Evolutionary conservation across 2,797 vertebrate species (phyloP).

Genomic region (Meda fulgida): DNA sequence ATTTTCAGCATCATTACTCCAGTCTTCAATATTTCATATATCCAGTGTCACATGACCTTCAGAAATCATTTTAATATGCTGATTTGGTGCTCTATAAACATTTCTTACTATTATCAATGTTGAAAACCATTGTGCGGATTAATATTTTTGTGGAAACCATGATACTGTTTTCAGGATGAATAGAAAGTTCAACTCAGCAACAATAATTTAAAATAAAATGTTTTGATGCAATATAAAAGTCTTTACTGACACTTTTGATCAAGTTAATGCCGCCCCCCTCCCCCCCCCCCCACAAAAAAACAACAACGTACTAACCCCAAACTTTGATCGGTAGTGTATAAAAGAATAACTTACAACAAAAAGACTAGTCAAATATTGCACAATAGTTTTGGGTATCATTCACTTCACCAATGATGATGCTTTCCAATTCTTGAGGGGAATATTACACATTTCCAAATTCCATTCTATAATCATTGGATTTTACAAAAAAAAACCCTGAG

Average conservation of each 20-base stretch:
- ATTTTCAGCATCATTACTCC: background rate
- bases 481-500: background rate
- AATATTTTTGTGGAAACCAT: background rate
- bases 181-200: no score
- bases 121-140: background rate
- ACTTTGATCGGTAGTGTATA: background rate
- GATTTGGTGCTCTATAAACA: background rate
- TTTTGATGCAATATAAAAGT: background rate
- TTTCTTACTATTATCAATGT: background rate
- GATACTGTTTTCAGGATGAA: no score
- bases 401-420: background rate
- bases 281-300: no score
- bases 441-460: constrained; percentile 42
- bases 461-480: constrained; percentile 19
- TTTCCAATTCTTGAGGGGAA: constrained; percentile 11
- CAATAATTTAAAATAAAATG: background rate
- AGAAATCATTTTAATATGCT: background rate
- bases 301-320: background rate
- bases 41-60: background rate
- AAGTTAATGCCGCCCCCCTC: no score
- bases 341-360: background rate
- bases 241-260: background rate
- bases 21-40: no score
- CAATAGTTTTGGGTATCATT: background rate
- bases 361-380: background rate